Evolutionary conservation across 1,140 invertebrate species (phyloP).

Genomic region (Cephus cinctus): DNA sequence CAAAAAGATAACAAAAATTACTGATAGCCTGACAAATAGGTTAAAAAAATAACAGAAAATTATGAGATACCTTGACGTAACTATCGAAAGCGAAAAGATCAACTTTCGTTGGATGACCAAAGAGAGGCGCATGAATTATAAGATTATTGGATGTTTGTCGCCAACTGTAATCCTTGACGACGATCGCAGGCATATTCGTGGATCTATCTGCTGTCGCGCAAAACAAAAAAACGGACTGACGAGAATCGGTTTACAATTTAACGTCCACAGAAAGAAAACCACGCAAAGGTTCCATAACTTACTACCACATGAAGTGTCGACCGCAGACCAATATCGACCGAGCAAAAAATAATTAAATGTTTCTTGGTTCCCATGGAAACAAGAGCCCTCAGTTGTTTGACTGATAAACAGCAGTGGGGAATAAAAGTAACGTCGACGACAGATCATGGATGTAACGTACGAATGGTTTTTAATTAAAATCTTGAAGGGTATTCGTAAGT

Average conservation of each 20-base stretch:
- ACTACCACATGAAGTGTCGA: background rate
- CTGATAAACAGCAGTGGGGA: slow-evolving; percentile 16
- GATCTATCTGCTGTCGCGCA: slow-evolving; percentile 12
- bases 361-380: too few relatives aligned
- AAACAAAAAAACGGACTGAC: slow-evolving; percentile 6
- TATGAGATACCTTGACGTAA: slow-evolving; percentile 60
- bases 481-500: slow-evolving; percentile 46
- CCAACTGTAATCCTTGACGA: slow-evolving; percentile 71
- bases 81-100: slow-evolving; percentile 64
- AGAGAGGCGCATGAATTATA: slow-evolving; percentile 61
- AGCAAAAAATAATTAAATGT: slow-evolving; percentile 5
- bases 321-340: background rate
- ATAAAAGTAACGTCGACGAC: slow-evolving; percentile 10
- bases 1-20: slow-evolving; percentile 13
- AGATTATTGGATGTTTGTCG: slow-evolving; percentile 61
- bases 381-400: slow-evolving; percentile 4
- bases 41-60: slow-evolving; percentile 21
- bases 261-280: background rate
- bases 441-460: slow-evolving; percentile 26
- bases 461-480: slow-evolving; percentile 51
- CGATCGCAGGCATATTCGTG: slow-evolving; percentile 63
- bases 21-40: background rate
- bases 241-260: slow-evolving; percentile 15
- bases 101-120: slow-evolving; percentile 56
- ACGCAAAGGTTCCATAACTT: background rate